Evolutionary conservation across 1,140 invertebrate species (phyloP), one percentile per base, ranked within the genome.

Genomic region (Sitophilus oryzae): DNA sequence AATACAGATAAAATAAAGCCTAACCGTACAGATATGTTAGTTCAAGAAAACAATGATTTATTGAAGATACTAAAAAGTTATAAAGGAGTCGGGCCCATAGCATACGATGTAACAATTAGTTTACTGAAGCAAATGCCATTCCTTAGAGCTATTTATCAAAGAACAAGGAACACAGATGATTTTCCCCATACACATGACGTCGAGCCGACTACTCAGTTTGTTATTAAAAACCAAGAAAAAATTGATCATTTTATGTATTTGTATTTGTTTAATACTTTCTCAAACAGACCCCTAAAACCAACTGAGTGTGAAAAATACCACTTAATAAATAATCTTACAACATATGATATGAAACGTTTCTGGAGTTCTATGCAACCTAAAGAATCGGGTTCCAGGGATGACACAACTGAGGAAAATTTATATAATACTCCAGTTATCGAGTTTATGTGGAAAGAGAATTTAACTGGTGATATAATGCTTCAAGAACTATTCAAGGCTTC

Each of bases 401-500:
- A 51, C 5, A 22, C 18, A 11, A n/a, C n/a, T n/a, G 21, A 45
- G 15, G 35, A 21, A 37, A 62, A 59, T 22, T 40, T 53, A 15
- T 61, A 61, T 40, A 35, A 59, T 15, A 43, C 52, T 5, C 21
- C 49, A 1, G 44, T 58, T 18, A 58, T 56, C 15, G 5, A 58
- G 21, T 66, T 54, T 35, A 14, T 36, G 20, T 62, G 60, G 62
- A 61, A 56, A 23, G 60, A 66, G 36, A 51, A 54, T 6, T 41
- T 64, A 22, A 19, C 49, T 4, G 20, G 36, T 8, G 30, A 51
- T n/a, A 44, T 59, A 8, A 11, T 66, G 16, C 10, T 58, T 8
- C 64, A 66, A 45, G 18, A 57, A 44, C 5, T 64, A 16, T 57
- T 44, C 15, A 51, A 53, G 46, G 56, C 58, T 6, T 36, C 43